Base-by-base conservation (phyloP, 2,888 invertebrate species). In the Heliconius cydno region DNA sequence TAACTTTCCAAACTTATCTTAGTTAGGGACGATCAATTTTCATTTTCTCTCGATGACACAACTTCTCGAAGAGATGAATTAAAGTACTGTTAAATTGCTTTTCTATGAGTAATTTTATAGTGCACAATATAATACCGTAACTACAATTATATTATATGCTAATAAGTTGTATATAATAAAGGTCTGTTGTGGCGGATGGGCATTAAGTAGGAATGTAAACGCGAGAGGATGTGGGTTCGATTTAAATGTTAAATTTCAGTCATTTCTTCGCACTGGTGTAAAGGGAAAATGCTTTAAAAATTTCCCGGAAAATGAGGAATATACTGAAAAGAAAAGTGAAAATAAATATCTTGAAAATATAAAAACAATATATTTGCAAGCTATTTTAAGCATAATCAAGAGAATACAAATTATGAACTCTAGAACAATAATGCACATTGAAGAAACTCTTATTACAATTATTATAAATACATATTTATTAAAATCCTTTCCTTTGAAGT, bases 1-100 rank as follows among this genome's bases (percentile, higher is more conserved):
- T 91, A 93, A 94, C 92, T 93, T 94, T 88, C 86, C 87, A 90
- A 93, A 94, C 92, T 94, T 94, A 92, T 93, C 92, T 92, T 92
- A 91, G 92, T 93, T 92, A 92, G 90, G 85, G 88, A 88, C 90
- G 90, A 94, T 94, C 94, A 94, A 94, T 94, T 94, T 93, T 94
- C 92, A 93, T 94, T 94, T 90, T 89, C 90, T 87, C 87, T 87
- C 89, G 89, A 93, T 93, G 91, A 92, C 88, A 88, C 87, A 88
- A 88, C 83, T 83, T 81, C 84, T 88, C 90, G 88, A 88, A 88
- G 89, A 88, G 86, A 90, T 87, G 89, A 88, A 89, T 86, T 85
- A 85, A 86, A 86, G 84, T 84, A 84, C 82, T 83, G 76, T 82
- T 84, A 82, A 82, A 85, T 84, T 82, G 82, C 81, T 83, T 73